Evolutionary conservation across 1,140 invertebrate species (phyloP), one percentile per base, ranked within the genome.

Genomic region (Caenorhabditis elegans): DNA sequence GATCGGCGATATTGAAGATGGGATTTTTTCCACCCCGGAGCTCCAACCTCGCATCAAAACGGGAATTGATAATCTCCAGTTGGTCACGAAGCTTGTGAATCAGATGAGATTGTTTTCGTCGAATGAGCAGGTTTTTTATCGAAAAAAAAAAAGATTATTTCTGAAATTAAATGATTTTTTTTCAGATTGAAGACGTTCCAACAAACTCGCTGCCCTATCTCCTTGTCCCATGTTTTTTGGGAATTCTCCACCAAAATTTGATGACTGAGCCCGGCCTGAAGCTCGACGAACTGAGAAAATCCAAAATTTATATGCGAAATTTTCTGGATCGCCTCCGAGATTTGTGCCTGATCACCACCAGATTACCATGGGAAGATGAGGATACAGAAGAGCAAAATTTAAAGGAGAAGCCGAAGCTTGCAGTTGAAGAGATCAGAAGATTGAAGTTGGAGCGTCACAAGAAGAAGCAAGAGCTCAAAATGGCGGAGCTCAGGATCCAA

Each of bases 121-220:
- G 1, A 81, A 81, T 53, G 80, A 81, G 43, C 34, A 60, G 65
- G 80, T 81, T 34, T 22, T 28, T 13, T 79, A 39, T 22, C 8
- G n/a, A 28, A 48, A 47, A 8, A 5, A n/a, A 43, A 22, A 1
- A n/a, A n/a, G 15, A 77, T 47, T 22, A 19, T 46, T 10, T 11
- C 36, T 11, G 11, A 2, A 11, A 43, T 43, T 15, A 43, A 8
- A 43, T 43, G 5, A 8, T 8, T 28, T 11, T 26, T 48, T 31
- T 36, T 81, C 36, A 81, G 80, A 43, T 81, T 22, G 76, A 83
- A 19, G 82, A 83, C 10, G 22, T 83, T 15, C 82, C 82, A 2
- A 79, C 76, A 5, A 48, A 28, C 17, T 82, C 82, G 2, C 55
- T 83, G 3, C 82, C 51, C 3, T 83, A 70, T 39, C 36, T 83